Conservation (phyloP, 2,113 vertebrate species). For the Melospiza georgiana region DNA sequence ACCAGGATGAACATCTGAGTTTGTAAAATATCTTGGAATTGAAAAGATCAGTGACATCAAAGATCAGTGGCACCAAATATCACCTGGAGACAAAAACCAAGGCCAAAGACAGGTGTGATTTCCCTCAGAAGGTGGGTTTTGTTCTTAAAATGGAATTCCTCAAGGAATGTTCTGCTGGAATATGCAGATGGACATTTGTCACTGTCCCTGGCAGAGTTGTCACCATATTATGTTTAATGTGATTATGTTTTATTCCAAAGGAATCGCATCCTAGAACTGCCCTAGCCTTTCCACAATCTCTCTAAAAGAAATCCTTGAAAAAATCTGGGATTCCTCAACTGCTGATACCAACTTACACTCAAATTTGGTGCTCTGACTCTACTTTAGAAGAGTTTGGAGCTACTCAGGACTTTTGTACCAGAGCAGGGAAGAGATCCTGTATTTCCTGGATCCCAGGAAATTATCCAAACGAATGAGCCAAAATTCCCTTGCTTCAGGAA, state of each 20-base stretch:
- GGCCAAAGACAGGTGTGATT: neutral
- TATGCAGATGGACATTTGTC: neutral
- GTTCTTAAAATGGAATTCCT: neutral
- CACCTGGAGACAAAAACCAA: neutral
- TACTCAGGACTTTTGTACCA: neutral
- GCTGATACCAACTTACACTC: neutral
- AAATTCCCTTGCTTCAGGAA: neutral
- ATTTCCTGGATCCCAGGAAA: neutral
- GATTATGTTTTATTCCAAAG: neutral
- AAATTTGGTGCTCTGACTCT: accelerated
- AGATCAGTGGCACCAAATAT: neutral
- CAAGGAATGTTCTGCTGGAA: neutral
- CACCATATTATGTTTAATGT: accelerated
- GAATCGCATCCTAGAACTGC: neutral
- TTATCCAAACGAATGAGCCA: neutral
- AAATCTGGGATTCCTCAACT: neutral
- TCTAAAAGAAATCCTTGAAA: neutral
- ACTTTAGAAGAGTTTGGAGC: neutral
- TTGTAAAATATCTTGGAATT: neutral
- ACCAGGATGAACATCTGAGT: neutral
- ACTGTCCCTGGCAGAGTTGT: neutral
- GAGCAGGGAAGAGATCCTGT: neutral
- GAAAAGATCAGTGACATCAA: neutral
- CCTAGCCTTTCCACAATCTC: neutral
- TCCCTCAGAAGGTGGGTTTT: neutral